Evolutionary conservation across 2,113 vertebrate genomes (phyloP).

Genomic region (Prunella himalayana): DNA sequence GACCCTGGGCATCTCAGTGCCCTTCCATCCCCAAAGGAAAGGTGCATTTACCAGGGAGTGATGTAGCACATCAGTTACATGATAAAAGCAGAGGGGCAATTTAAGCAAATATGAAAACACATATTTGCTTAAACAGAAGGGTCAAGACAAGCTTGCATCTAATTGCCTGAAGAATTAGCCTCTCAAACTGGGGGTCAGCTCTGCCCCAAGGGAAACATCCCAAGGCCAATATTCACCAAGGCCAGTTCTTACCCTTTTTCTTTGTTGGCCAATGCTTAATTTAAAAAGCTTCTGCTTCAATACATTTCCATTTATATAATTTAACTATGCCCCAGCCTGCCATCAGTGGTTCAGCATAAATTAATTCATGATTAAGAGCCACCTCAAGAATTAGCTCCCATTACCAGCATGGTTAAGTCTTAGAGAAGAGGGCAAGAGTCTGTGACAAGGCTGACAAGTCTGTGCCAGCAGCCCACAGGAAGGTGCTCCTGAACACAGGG

Average conservation of each 20-base stretch:
- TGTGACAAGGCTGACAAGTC: neutral
- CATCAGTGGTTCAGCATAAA: neutral
- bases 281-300: neutral
- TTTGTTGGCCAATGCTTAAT: neutral
- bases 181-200: neutral
- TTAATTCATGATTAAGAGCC: neutral
- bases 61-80: neutral
- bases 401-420: neutral
- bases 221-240: fast-evolving
- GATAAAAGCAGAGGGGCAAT: neutral
- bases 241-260: neutral
- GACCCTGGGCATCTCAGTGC: fast-evolving
- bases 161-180: neutral
- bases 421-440: neutral
- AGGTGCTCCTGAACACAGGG: neutral
- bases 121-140: neutral
- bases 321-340: neutral
- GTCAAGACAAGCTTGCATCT: neutral
- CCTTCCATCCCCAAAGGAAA: neutral
- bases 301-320: neutral
- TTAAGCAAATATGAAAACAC: neutral
- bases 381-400: neutral
- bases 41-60: neutral
- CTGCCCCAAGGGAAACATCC: neutral
- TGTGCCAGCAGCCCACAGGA: neutral